Conservation (phyloP, 1,140 invertebrate species). For the Calosoma granatense region DNA sequence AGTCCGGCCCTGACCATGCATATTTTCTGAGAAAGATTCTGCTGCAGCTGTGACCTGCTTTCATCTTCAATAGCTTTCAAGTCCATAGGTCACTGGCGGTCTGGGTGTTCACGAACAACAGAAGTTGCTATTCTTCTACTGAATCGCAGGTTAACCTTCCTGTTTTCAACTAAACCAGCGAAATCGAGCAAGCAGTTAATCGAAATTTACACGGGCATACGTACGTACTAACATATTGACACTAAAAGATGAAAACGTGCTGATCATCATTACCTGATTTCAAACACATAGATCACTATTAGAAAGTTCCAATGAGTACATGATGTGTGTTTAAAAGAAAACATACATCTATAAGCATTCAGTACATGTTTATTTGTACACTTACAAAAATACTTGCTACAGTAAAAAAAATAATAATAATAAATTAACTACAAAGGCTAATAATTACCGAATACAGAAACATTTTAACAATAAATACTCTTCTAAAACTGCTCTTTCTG, state of each 20-base stretch:
- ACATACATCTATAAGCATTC: too few species aligned
- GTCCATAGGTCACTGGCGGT: conserved; percentile 1
- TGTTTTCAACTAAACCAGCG: not conserved
- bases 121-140: not conserved
- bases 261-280: not conserved
- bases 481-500: not conserved
- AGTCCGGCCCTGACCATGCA: not conserved
- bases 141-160: not conserved
- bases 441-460: not conserved
- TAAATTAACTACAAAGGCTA: not conserved
- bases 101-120: not conserved
- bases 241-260: not conserved
- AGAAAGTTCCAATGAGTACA: not conserved
- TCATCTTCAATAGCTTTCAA: conserved; percentile 8
- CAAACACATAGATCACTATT: too few species aligned
- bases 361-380: not conserved
- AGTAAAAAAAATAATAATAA: not conserved
- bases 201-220: not conserved
- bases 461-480: not conserved
- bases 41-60: conserved; percentile 1
- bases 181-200: not conserved
- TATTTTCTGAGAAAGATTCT: not conserved
- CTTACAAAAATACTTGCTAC: not conserved
- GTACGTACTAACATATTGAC: too few species aligned
- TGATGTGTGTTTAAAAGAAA: too few species aligned